Base-by-base conservation (phyloP, 2,888 invertebrate species). In the Tolmerus cingulatus region DNA sequence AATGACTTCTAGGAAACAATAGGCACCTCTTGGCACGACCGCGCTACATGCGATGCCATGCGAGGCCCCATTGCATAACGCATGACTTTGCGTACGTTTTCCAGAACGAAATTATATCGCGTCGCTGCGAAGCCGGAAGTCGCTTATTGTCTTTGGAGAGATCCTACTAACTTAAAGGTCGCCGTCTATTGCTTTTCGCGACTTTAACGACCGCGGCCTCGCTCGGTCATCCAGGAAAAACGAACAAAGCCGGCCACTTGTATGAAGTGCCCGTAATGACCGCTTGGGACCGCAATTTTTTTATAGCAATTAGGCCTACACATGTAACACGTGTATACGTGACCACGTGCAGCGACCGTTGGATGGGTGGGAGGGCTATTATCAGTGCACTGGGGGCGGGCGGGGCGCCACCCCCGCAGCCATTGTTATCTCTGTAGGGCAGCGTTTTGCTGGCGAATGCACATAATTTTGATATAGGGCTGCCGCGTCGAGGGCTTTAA, bases 81-180 rank as follows among this genome's bases (percentile, higher is more conserved):
- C 51, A 34, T 51, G 46, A 79, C 55, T 78, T 40, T 79, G 79
- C 43, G 23, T 66, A 27, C 16, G 51, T 27, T 51, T 46, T 79
- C 43, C 51, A 51, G 23, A 79, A 27, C 23, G 79, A 79, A 51
- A 79, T 79, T 51, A 79, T 51, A 79, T 51, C 27, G 51, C 51
- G 51, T 51, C 43, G 30, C 43, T 23, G 51, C 46, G 23, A 1
- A 51, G 51, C 46, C 79, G 79, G 79, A 79, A 79, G 51, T 79
- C 79, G 40, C 79, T 51, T 30, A 79, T 79, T 79, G 51, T 79
- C 79, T 79, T 79, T 30, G 79, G 51, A 46, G 30, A 79, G 23
- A 55, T 51, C 55, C 30, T 27, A 51, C 51, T 14, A 34, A 79
- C 51, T 79, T 79, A 79, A 79, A 79, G 51, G 79, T 27, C 79